phyloP scores from a whole-genome alignment of 1,140 invertebrate species.

The Saccostrea glomerata region DNA sequence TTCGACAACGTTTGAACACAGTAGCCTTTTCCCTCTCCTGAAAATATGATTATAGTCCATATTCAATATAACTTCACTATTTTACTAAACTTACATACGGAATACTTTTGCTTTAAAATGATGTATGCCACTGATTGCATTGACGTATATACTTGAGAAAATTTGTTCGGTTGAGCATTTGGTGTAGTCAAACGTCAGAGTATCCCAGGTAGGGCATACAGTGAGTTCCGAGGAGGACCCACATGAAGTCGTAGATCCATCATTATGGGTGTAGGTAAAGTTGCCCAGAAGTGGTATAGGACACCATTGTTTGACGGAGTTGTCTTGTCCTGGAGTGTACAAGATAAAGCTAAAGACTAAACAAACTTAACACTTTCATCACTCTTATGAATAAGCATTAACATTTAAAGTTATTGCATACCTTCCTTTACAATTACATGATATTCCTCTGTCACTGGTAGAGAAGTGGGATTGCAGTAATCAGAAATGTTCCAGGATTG shows the following conservation, averaged over 20 bases:
- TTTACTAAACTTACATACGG: too few relatives aligned
- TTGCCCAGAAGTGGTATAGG: slow-evolving; percentile 34
- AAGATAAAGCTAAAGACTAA: background rate
- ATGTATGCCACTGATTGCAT: background rate
- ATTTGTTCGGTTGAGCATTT: slow-evolving; percentile 44
- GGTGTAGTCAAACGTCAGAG: slow-evolving; percentile 48
- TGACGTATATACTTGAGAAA: slow-evolving; percentile 46
- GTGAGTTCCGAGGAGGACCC: slow-evolving; percentile 22
- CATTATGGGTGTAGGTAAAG: slow-evolving; percentile 48
- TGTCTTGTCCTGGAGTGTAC: slow-evolving; percentile 38
- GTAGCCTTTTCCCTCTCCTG: slow-evolving; percentile 25
- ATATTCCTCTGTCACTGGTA: slow-evolving; percentile 44
- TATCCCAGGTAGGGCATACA: slow-evolving; percentile 41
- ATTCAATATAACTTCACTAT: too few relatives aligned
- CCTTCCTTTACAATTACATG: slow-evolving; percentile 54
- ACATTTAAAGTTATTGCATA: background rate
- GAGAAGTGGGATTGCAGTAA: slow-evolving; percentile 31
- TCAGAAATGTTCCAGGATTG: background rate
- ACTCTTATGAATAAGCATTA: background rate
- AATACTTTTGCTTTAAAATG: too few relatives aligned
- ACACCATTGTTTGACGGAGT: slow-evolving; percentile 37
- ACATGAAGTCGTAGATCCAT: slow-evolving; percentile 42
- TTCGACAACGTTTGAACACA: slow-evolving; percentile 18
- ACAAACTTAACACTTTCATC: background rate
- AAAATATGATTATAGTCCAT: background rate